Percentiles rank a stretch among this genome's conserved stretches.
Conservation (phyloP, 2,888 invertebrate genomes). For the Agonopterix subpropinquella region DNA sequence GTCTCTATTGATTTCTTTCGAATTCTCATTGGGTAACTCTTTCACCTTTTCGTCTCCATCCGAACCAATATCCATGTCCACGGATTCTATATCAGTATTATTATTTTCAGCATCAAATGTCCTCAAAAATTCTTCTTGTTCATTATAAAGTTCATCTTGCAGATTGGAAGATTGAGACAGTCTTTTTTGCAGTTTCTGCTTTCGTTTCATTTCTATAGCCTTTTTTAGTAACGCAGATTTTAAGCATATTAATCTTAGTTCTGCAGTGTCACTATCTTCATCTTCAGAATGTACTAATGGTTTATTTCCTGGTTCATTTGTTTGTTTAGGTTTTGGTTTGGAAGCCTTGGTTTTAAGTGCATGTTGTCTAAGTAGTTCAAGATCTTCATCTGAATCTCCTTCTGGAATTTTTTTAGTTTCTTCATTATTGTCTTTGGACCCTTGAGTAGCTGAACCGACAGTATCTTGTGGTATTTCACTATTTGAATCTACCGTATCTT, state of each 20-base stretch:
- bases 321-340: constrained; percentile 26
- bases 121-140: constrained; percentile 23
- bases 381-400: constrained; percentile 62
- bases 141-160: constrained; percentile 38
- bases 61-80: constrained; percentile 71
- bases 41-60: constrained; percentile 56
- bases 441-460: background rate
- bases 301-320: constrained; percentile 20
- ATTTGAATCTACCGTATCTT: background rate
- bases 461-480: constrained; percentile 7
- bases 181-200: constrained; percentile 53
- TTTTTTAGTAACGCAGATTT: constrained; percentile 81
- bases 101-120: constrained; percentile 39
- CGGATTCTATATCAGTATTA: constrained; percentile 61
- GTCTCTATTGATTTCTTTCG: constrained; percentile 11
- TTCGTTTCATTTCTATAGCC: constrained; percentile 74
- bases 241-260: constrained; percentile 79
- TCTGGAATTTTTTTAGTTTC: constrained; percentile 18
- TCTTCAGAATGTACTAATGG: constrained; percentile 47
- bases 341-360: constrained; percentile 60
- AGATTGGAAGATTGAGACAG: constrained; percentile 47
- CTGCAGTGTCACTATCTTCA: constrained; percentile 77
- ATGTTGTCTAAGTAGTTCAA: constrained; percentile 58
- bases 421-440: constrained; percentile 6
- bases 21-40: constrained; percentile 24